These are phyloP conservation scores for Rhodeus uyekii DNA, from an alignment of 2,797 vertebrate genomes.

Conservation along the genomic window DNA sequence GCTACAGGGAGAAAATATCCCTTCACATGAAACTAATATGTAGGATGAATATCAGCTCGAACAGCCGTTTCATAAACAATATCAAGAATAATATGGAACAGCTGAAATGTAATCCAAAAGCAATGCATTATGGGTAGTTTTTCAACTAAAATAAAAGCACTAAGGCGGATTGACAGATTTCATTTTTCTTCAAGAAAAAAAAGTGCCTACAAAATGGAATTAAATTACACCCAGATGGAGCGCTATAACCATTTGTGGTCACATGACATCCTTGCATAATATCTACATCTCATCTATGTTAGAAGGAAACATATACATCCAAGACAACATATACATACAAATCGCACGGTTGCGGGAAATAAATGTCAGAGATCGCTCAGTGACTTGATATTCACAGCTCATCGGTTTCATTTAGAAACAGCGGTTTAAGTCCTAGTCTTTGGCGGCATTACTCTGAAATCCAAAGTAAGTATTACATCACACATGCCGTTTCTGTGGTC, in stretches of 20 bases:
- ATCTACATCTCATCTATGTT: slow-evolving; percentile 47
- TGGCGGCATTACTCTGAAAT: slow-evolving; percentile 19
- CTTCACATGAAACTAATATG: slow-evolving; percentile 6
- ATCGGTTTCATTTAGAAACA: background rate
- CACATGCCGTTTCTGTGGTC: background rate
- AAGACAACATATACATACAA: slow-evolving; percentile 70
- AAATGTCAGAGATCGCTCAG: slow-evolving; percentile 15
- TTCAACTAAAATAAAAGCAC: slow-evolving; percentile 9
- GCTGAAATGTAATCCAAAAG: background rate
- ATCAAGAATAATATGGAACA: background rate
- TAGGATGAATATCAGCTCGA: background rate
- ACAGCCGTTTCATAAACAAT: background rate
- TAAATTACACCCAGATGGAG: background rate
- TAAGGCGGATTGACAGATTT: background rate
- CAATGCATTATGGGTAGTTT: background rate
- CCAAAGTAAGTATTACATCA: background rate
- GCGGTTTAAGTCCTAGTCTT: slow-evolving; percentile 21
- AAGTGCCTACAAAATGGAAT: slow-evolving; percentile 4
- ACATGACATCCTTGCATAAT: slow-evolving; percentile 24
- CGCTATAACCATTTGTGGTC: background rate
- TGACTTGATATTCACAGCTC: slow-evolving; percentile 18
- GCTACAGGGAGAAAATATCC: slow-evolving; percentile 19
- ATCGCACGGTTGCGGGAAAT: slow-evolving; percentile 39
- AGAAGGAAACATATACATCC: slow-evolving; percentile 62
- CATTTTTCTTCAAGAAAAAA: background rate